These are phyloP conservation scores for Neosilurus mollespiculum DNA, from an alignment of 2,797 vertebrate genomes.

Conservation along the genomic window DNA sequence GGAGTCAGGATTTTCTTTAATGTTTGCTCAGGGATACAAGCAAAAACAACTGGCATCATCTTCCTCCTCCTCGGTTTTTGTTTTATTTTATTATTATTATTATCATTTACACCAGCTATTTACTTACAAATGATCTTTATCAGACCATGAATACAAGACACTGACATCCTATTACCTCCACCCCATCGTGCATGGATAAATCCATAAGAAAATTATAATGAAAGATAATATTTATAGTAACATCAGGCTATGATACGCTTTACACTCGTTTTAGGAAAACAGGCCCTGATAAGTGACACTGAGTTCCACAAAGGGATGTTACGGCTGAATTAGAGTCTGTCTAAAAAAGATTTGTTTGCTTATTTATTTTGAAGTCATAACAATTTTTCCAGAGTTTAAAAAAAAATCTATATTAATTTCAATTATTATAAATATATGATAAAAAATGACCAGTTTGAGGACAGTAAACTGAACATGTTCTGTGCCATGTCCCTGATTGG, in stretches of 20 bases:
- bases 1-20: not conserved
- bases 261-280: not conserved
- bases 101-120: not conserved
- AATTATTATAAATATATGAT: too few species aligned
- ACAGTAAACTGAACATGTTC: too few species aligned
- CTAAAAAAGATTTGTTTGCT: not conserved
- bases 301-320: not conserved
- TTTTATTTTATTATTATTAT: too few species aligned
- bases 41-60: not conserved
- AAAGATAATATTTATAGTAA: too few species aligned
- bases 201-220: too few species aligned
- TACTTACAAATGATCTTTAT: not conserved
- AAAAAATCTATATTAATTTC: too few species aligned
- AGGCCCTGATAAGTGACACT: not conserved
- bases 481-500: too few species aligned
- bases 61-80: too few species aligned
- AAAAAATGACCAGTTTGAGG: too few species aligned
- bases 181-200: not conserved
- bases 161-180: not conserved
- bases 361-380: not conserved
- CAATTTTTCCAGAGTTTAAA: not conserved
- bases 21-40: not conserved
- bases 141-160: not conserved
- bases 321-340: not conserved
- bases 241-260: not conserved